These are phyloP conservation scores for Heteromyza rotundicornis DNA, from an alignment of 2,888 invertebrate genomes.

Conservation along the genomic window DNA sequence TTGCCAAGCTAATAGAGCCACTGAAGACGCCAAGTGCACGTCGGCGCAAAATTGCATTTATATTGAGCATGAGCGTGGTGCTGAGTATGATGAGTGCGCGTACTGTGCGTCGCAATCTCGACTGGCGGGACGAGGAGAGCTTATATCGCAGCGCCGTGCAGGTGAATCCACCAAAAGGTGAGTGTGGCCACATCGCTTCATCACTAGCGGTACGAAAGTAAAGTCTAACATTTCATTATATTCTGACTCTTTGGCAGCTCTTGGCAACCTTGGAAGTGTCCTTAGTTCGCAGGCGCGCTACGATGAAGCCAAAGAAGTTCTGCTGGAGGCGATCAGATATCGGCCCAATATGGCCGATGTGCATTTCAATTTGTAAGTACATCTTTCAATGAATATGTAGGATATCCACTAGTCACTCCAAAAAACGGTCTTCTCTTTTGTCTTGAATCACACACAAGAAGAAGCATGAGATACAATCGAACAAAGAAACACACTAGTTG, in stretches of 20 bases:
- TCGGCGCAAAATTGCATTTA: constrained; percentile 46
- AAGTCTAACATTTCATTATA: not conserved
- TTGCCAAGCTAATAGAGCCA: constrained; percentile 63
- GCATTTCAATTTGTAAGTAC: constrained; percentile 96
- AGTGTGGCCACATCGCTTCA: constrained; percentile 21
- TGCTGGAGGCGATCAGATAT: constrained; percentile 86
- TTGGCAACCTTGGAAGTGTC: constrained; percentile 96
- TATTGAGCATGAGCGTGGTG: constrained; percentile 64
- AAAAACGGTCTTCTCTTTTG: not conserved
- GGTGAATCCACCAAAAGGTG: constrained; percentile 98
- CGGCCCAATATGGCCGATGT: constrained; percentile 98
- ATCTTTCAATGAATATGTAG: constrained; percentile 1
- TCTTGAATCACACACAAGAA: not conserved
- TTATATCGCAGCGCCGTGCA: constrained; percentile 88
- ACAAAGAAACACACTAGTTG: too few relatives aligned
- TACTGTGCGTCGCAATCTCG: constrained; percentile 83
- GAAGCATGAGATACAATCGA: not conserved
- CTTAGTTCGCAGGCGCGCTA: constrained; percentile 86
- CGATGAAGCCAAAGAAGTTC: constrained; percentile 89
- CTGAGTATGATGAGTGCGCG: constrained; percentile 75
- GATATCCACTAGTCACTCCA: too few relatives aligned
- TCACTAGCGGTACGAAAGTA: not conserved
- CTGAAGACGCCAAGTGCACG: constrained; percentile 55
- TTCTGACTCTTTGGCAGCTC: constrained; percentile 69
- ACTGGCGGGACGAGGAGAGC: constrained; percentile 93